phyloP scores from a whole-genome alignment of 2,113 vertebrate genomes.

The Hemibagrus wyckioides region DNA sequence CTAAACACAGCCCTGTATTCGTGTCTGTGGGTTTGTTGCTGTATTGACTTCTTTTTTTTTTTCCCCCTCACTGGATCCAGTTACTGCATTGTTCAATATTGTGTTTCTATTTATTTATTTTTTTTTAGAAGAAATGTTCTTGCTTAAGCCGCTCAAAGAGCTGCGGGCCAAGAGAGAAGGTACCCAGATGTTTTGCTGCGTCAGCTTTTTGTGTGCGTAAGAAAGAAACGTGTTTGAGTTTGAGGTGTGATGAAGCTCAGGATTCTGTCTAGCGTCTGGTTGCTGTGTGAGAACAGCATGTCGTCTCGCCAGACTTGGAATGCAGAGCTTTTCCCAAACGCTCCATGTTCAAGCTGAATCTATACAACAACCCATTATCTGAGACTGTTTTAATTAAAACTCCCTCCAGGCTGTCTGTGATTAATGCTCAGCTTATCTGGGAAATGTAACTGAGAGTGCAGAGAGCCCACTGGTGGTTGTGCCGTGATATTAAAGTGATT shows the following conservation, averaged over 20 bases:
- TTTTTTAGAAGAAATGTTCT: constrained; percentile 73
- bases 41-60: neutral
- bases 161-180: constrained; percentile 76
- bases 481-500: neutral
- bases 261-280: neutral
- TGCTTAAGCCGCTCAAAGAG: constrained; percentile 73
- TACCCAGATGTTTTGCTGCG: constrained; percentile 56
- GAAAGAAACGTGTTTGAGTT: neutral
- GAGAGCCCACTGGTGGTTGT: neutral
- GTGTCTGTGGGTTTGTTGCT: neutral
- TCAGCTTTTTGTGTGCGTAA: constrained; percentile 37
- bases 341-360: constrained; percentile 35
- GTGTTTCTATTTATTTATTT: constrained; percentile 35
- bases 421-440: neutral
- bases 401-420: neutral
- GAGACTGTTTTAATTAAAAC: neutral
- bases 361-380: neutral
- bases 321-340: constrained; percentile 42
- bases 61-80: neutral
- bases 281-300: neutral
- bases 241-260: neutral
- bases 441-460: neutral
- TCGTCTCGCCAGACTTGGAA: neutral
- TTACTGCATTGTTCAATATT: neutral
- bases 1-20: neutral